Conservation (phyloP, 2,888 invertebrate species). For the Capitulum mitella region DNA sequence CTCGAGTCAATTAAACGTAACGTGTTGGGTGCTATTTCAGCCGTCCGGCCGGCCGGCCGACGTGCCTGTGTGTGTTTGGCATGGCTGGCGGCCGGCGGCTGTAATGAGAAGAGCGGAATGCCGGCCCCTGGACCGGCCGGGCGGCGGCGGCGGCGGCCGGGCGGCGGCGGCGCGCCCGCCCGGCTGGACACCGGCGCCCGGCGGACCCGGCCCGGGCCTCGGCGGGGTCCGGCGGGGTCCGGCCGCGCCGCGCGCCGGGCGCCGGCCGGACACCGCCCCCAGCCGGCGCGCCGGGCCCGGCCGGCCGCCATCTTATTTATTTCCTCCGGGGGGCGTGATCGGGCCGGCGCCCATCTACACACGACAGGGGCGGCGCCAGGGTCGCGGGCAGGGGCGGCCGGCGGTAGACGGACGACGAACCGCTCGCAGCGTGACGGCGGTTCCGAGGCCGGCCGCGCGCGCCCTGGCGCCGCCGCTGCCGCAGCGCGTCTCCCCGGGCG, state of each 20-base stretch:
- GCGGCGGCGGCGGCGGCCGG: background rate
- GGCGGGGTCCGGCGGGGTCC: too few relatives aligned
- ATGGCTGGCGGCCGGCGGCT: background rate
- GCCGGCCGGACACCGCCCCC: background rate
- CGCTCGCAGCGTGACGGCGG: too few relatives aligned
- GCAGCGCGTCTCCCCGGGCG: background rate
- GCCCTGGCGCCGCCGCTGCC: background rate
- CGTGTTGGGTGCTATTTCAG: background rate
- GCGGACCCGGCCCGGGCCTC: background rate
- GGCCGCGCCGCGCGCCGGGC: too few relatives aligned
- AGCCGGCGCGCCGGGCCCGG: background rate
- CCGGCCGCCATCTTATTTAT: conserved; percentile 16
- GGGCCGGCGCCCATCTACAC: background rate
- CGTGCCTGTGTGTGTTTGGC: background rate
- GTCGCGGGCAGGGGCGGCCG: background rate
- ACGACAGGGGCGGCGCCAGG: background rate
- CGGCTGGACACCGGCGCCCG: too few relatives aligned
- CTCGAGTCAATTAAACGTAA: background rate
- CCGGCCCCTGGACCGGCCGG: background rate
- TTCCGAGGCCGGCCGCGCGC: background rate
- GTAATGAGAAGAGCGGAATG: background rate
- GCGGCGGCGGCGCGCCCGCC: too few relatives aligned
- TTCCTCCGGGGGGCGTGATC: conserved; percentile 21
- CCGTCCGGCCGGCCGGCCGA: background rate
- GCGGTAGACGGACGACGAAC: background rate